A percentile compares a stretch with the other conserved stretches of the same genome.
Evolutionary conservation across 2,797 vertebrate genomes (phyloP).

Genomic region (Aldrovandia affinis): DNA sequence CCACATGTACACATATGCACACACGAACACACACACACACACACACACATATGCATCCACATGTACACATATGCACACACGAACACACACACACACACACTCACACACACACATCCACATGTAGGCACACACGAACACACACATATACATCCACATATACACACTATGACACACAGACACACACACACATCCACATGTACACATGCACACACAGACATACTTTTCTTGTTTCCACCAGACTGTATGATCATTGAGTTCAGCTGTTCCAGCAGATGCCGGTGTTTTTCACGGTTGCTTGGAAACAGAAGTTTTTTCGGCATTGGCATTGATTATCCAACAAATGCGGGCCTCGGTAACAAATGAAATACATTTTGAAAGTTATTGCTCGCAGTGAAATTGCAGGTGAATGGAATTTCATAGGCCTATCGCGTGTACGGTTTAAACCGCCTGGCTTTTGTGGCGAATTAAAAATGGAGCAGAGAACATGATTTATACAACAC

Average conservation of each 20-base stretch:
- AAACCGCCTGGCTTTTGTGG: neutral
- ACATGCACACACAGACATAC: neutral
- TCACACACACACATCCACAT: too few species aligned
- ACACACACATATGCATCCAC: slow-evolving; percentile 36
- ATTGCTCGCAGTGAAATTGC: neutral
- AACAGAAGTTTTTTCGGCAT: neutral
- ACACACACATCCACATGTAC: too few species aligned
- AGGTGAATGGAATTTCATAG: neutral
- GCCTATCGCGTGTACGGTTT: neutral
- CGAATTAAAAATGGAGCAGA: neutral
- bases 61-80: too few species aligned
- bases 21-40: too few species aligned
- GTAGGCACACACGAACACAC: too few species aligned
- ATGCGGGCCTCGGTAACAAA: neutral
- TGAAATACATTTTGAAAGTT: slow-evolving; percentile 14
- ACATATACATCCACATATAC: too few species aligned
- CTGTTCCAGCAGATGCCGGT: neutral
- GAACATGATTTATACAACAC: neutral
- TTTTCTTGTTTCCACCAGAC: neutral
- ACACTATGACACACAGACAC: too few species aligned
- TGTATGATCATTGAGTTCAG: neutral
- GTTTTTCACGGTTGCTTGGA: neutral
- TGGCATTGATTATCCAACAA: neutral
- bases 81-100: too few species aligned
- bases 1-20: slow-evolving; percentile 11